phyloP scores from a whole-genome alignment of 2,888 invertebrate species.

The Ariolimax columbianus region DNA sequence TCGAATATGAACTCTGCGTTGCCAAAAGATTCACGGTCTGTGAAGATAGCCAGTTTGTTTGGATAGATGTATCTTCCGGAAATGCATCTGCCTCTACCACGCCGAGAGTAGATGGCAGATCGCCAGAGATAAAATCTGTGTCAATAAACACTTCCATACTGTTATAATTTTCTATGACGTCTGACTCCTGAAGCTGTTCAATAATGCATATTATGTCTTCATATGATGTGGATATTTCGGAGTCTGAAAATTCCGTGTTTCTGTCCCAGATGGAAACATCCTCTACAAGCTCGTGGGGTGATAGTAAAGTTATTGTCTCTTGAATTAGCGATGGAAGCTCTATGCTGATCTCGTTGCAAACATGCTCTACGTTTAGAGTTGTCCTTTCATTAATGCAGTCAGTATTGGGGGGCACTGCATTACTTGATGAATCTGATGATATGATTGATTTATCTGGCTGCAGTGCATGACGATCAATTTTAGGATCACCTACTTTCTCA shows the following conservation, averaged over 20 bases:
- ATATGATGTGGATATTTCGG: neutral
- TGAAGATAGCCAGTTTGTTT: neutral
- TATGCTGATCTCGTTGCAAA: no score
- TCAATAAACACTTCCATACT: neutral
- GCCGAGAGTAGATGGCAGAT: neutral
- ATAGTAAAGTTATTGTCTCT: neutral
- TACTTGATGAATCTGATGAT: no score
- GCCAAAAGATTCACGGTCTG: neutral
- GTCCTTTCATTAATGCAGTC: no score
- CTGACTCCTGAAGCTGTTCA: neutral
- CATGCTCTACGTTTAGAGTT: no score
- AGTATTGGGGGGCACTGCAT: no score
- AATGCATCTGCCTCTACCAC: neutral
- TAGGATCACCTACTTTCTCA: no score
- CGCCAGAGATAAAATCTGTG: neutral
- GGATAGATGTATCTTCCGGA: neutral
- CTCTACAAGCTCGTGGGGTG: neutral
- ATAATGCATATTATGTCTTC: neutral
- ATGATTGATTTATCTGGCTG: no score
- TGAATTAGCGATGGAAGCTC: no score
- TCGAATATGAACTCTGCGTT: neutral
- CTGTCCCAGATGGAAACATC: neutral
- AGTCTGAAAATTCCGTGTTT: neutral
- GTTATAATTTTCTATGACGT: neutral
- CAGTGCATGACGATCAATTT: no score